phyloP scores from a whole-genome alignment of 2,797 vertebrate genomes.

The Sebastiscus tertius region DNA sequence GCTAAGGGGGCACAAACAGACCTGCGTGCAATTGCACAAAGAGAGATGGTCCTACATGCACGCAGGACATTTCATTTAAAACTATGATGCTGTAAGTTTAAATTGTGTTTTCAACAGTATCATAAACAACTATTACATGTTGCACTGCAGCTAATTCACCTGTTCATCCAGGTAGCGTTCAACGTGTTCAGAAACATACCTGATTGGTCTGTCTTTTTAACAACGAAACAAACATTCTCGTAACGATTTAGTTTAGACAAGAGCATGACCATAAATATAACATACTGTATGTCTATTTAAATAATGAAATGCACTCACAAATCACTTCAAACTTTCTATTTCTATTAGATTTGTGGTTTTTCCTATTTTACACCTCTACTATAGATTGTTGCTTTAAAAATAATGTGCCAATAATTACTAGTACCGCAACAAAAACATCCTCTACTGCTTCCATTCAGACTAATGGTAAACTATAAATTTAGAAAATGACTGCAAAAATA shows the following conservation, averaged over 20 bases:
- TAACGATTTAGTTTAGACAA: conserved; percentile 6
- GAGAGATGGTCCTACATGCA: conserved; percentile 29
- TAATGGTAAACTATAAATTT: neutral
- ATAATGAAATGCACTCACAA: neutral
- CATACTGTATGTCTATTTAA: neutral
- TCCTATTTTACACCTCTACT: neutral
- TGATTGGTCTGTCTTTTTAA: conserved; percentile 18
- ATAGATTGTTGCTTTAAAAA: neutral
- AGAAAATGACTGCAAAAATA: neutral
- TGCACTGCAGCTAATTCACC: conserved; percentile 13
- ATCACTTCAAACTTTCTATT: neutral
- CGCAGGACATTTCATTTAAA: conserved; percentile 39
- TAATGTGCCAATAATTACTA: neutral
- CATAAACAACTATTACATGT: neutral
- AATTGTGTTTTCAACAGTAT: conserved; percentile 31
- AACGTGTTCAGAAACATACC: conserved; percentile 30
- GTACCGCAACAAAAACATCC: neutral
- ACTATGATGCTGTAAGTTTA: conserved; percentile 26
- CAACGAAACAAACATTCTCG: conserved; percentile 11
- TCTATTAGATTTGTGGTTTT: neutral
- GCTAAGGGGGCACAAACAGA: conserved; percentile 66
- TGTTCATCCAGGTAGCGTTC: conserved; percentile 37
- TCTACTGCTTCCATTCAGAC: neutral
- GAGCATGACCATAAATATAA: neutral
- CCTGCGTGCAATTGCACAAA: conserved; percentile 52